A percentile compares a stretch with the other conserved stretches of the same genome.
These are phyloP conservation scores for Pteropus alecto DNA, from an alignment of 2,113 vertebrate genomes.

Conservation along the genomic window DNA sequence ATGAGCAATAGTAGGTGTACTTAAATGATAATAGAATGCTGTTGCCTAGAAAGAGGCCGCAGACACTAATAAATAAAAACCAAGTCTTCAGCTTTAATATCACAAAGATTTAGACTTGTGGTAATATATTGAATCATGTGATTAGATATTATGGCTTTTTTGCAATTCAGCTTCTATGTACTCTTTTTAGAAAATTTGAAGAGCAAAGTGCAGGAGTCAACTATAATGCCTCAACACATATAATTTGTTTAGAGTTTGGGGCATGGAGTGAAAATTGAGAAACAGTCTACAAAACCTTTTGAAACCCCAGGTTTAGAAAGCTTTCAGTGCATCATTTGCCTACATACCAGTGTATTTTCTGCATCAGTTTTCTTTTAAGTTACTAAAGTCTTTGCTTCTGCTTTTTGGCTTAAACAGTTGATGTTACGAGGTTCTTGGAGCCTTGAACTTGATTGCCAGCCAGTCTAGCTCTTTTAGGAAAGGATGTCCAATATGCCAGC, in stretches of 20 bases:
- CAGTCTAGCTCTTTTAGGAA: constrained; percentile 34
- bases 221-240: neutral
- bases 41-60: neutral
- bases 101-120: neutral
- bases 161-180: neutral
- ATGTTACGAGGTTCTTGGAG: neutral
- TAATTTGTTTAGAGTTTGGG: constrained; percentile 44
- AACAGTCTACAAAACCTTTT: constrained; percentile 36
- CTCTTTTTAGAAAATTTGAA: constrained; percentile 19
- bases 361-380: neutral
- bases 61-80: neutral
- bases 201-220: neutral
- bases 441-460: constrained; percentile 32
- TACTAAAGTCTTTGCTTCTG: constrained; percentile 16
- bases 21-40: constrained; percentile 6
- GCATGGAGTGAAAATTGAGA: constrained; percentile 38
- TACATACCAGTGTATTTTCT: neutral
- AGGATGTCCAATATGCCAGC: constrained; percentile 1
- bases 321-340: constrained; percentile 11
- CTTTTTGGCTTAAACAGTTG: constrained; percentile 32
- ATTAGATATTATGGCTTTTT: neutral
- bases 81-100: neutral
- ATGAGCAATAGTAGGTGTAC: neutral
- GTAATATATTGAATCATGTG: neutral
- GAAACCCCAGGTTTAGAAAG: constrained; percentile 14